These are phyloP conservation scores for Anabacerthia variegaticeps DNA, from an alignment of 2,797 vertebrate genomes.

Conservation along the genomic window DNA sequence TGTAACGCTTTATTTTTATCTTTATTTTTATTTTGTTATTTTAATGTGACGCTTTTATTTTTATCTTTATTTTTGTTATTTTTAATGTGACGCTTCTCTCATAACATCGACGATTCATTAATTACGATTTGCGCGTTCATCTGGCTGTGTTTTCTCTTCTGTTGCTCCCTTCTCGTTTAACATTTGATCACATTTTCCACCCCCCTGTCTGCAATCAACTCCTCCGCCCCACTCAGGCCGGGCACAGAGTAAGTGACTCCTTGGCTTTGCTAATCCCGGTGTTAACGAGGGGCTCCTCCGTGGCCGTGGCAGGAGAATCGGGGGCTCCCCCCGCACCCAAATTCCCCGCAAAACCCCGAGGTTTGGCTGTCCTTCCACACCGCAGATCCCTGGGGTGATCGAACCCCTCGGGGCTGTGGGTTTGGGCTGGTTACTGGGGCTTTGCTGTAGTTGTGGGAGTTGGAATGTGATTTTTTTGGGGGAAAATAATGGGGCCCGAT, in stretches of 20 bases:
- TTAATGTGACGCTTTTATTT: conserved; percentile 65
- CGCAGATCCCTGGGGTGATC: accelerated
- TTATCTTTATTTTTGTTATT: no score
- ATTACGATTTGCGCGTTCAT: conserved; percentile 84
- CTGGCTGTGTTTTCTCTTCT: conserved; percentile 78
- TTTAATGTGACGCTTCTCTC: conserved; percentile 70
- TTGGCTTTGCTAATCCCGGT: conserved; percentile 76
- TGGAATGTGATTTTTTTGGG: neutral
- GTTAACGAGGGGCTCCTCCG: conserved; percentile 52
- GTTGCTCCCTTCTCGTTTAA: conserved; percentile 82
- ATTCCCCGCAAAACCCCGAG: neutral
- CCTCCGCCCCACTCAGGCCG: conserved; percentile 88
- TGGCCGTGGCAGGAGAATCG: accelerated
- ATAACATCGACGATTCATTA: conserved; percentile 77
- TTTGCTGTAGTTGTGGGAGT: neutral
- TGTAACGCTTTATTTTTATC: no score
- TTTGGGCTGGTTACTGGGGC: neutral
- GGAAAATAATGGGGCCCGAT: neutral
- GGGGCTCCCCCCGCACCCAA: neutral
- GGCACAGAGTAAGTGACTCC: conserved; percentile 98
- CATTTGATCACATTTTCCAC: conserved; percentile 81
- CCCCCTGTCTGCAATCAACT: conserved; percentile 89
- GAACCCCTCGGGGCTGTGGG: neutral
- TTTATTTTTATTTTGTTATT: no score
- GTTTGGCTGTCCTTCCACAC: neutral